Base-by-base conservation (phyloP, 2,113 vertebrate genomes). In the Psophia crepitans region DNA sequence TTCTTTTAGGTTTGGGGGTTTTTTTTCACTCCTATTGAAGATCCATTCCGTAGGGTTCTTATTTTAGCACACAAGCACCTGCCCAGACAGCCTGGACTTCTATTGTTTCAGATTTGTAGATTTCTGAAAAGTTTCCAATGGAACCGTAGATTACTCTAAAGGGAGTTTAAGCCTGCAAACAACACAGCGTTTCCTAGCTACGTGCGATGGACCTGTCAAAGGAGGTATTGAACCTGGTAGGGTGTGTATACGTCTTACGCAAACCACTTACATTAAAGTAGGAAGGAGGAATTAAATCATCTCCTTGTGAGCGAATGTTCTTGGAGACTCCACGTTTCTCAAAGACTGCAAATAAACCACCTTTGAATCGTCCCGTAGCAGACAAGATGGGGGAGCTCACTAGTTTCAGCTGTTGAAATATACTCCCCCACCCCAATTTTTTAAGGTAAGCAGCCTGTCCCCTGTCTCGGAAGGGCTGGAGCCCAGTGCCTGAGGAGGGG, bases 361-460 rank as follows among this genome's bases (percentile, higher is more conserved):
- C 19, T 73, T 49, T 37, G 16, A 68, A 54, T 54, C 37, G 27
- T 65, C 15, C 43, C 5, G 5, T 3, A 58, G 60, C 22, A 64
- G 48, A 58, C 18, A 70, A 53, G 70, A 41, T 18, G 15, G 11
- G 26, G 3, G 6, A 83, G 11, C 20, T 90, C 41, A 43, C 17
- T 39, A 84, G 9, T 41, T 70, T 84, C 35, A 74, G 23, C 74
- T 70, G 44, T 44, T 94, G 86, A 82, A 74, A 74, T 43, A 61
- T 14, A 35, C 2, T 5, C 10, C 3, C 4, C 1, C 10, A 32
- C 8, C 4, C 10, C 33, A 61, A 0, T 26, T 27, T 60, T 78
- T 69, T 48, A 65, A 87, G 86, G 83, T 83, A 61, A 85, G 78
- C 33, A 57, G 48, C 28, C 23, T 57, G 44, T 8, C 11, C 15